A percentile compares a stretch with the other conserved stretches of the same genome.
These are phyloP conservation scores for Harmothoe impar DNA, from an alignment of 2,888 invertebrate genomes.

Conservation along the genomic window DNA sequence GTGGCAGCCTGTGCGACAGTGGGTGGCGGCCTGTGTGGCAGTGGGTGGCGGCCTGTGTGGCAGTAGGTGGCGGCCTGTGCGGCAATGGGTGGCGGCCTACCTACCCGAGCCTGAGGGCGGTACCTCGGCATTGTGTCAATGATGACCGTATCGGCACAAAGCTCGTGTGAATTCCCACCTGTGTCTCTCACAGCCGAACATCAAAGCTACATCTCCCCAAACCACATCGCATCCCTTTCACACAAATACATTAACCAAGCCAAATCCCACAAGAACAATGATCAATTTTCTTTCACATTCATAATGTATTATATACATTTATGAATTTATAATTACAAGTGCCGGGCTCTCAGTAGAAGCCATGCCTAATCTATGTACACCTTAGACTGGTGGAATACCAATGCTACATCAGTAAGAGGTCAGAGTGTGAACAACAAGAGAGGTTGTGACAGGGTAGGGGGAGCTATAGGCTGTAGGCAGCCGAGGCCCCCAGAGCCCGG, in stretches of 20 bases:
- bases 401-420: neutral
- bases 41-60: neutral
- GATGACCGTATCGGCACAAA: constrained; percentile 47
- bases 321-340: no score
- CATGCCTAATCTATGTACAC: neutral
- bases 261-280: neutral
- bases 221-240: neutral
- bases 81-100: neutral
- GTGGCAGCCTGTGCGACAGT: neutral
- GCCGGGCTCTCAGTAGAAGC: no score
- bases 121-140: neutral
- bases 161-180: constrained; percentile 57
- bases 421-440: no score
- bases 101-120: neutral
- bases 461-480: constrained; percentile 10
- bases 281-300: neutral
- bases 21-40: neutral
- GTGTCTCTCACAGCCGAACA: constrained; percentile 54
- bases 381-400: neutral
- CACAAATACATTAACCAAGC: neutral
- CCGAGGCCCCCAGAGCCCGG: neutral
- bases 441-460: neutral
- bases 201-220: constrained; percentile 31
- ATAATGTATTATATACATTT: no score
- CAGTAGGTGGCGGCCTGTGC: neutral